Conservation (phyloP, 1,140 invertebrate species). For the Diploscapter pachys region DNA sequence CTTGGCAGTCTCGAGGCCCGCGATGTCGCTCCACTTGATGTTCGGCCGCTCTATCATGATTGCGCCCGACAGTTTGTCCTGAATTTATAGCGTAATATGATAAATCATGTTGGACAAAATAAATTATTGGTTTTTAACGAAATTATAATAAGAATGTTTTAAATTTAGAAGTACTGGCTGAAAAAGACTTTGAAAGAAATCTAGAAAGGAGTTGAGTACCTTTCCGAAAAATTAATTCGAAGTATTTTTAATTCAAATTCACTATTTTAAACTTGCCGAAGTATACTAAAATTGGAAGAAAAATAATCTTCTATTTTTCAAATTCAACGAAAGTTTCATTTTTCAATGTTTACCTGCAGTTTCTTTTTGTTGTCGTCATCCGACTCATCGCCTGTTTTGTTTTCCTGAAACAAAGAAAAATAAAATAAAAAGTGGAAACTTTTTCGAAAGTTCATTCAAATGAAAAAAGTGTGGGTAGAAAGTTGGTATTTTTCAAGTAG, state of each 20-base stretch:
- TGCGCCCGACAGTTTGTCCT: conserved; percentile 66
- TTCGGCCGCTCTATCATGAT: conserved; percentile 82
- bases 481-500: not conserved
- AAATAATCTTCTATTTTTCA: no score
- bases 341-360: conserved; percentile 35
- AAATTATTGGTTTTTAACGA: not conserved
- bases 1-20: conserved; percentile 91
- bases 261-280: no score
- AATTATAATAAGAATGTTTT: not conserved
- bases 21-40: conserved; percentile 90
- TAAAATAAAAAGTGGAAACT: no score
- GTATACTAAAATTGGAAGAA: no score
- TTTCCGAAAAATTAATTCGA: conserved; percentile 65
- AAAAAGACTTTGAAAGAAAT: conserved; percentile 1
- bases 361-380: conserved; percentile 64
- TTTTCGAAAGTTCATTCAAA: not conserved
- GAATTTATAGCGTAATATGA: not conserved
- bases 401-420: not conserved
- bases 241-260: no score
- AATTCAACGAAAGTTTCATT: no score
- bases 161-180: not conserved
- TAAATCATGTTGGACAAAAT: not conserved
- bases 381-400: conserved; percentile 68
- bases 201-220: conserved; percentile 61
- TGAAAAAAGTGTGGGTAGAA: no score